phyloP scores from a whole-genome alignment of 2,113 vertebrate genomes.

The Aviceda subcristata region DNA sequence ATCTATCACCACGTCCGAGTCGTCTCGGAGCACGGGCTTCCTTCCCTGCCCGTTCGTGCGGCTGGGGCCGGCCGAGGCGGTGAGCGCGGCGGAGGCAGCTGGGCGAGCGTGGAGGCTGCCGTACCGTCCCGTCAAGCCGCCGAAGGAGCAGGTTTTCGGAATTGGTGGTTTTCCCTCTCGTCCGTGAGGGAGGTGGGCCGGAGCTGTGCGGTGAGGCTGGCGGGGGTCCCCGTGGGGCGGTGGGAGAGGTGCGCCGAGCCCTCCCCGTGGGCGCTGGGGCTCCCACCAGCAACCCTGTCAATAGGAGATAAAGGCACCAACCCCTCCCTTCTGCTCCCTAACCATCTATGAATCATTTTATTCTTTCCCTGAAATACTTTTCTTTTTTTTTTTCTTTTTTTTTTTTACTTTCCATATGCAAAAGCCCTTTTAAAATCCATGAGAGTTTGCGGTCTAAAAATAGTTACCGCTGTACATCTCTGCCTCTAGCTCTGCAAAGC shows the following conservation, averaged over 20 bases:
- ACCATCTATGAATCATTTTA: constrained; percentile 16
- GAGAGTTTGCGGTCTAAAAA: constrained; percentile 47
- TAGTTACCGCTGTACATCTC: background rate
- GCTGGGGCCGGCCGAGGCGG: accelerated
- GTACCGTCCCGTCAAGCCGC: background rate
- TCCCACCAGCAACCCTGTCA: background rate
- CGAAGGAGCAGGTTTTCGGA: background rate
- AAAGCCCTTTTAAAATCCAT: constrained; percentile 52
- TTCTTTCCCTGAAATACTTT: constrained; percentile 49
- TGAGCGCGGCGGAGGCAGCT: accelerated
- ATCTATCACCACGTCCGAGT: background rate
- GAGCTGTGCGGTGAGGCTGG: background rate
- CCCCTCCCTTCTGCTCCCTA: background rate
- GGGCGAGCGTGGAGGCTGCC: accelerated
- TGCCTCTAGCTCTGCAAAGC: constrained; percentile 25
- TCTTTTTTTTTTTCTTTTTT: background rate
- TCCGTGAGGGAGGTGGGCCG: background rate
- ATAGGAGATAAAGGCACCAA: background rate
- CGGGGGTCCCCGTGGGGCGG: accelerated
- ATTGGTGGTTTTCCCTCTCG: accelerated
- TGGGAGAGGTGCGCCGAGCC: accelerated
- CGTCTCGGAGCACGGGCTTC: background rate
- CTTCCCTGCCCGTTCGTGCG: accelerated
- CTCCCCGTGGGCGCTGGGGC: accelerated
- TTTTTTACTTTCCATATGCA: constrained; percentile 53